Evolutionary conservation across 2,113 vertebrate genomes (phyloP), one percentile per base, ranked within the genome.

Genomic region (Gobius niger): DNA sequence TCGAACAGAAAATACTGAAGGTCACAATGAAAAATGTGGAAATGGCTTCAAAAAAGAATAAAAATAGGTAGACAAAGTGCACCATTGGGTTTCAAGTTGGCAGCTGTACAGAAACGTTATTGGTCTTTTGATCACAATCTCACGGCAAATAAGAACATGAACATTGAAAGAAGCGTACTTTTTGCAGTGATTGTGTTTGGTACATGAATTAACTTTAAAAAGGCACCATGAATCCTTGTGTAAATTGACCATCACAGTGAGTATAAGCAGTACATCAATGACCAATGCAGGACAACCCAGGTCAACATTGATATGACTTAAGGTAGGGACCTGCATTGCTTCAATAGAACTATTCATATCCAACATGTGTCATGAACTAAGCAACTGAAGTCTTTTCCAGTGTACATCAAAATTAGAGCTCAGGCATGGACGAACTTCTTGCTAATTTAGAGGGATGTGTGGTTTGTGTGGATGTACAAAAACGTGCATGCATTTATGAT

Each of bases 161-260:
- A 73, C 46, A 65, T 40, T 57, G 47, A 63, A 70, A 68, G 64
- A 34, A 63, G 70, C 40, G 67, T 68, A 57, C 1, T 73, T 77
- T 51, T 73, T 77, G 63, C 75, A 74, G 67, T 68, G 70, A 82
- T 76, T 70, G 78, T 83, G 79, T 84, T 75, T 67, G 70, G 61
- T 71, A 81, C 60, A 69, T 73, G 68, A 81, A 80, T 73, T 10
- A 75, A 81, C 50, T 81, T 81, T 79, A 81, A 89, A 87, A 91
- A 92, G 90, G 91, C 92, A 92, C 91, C 81, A 80, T 85, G 77
- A 88, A 84, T 74, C 53, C 44, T 47, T 18, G 10, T 44, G 69
- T 68, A n/a, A 69, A 64, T 59, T 70, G 7, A 70, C 7, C 44
- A 66, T 24, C 76, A 84, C 75, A 83, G 65, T 75, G 65, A 85